A percentile compares a stretch with the other conserved stretches of the same genome.
Evolutionary conservation across 2,113 vertebrate species (phyloP).

Genomic region (Paramisgurnus dabryanus): DNA sequence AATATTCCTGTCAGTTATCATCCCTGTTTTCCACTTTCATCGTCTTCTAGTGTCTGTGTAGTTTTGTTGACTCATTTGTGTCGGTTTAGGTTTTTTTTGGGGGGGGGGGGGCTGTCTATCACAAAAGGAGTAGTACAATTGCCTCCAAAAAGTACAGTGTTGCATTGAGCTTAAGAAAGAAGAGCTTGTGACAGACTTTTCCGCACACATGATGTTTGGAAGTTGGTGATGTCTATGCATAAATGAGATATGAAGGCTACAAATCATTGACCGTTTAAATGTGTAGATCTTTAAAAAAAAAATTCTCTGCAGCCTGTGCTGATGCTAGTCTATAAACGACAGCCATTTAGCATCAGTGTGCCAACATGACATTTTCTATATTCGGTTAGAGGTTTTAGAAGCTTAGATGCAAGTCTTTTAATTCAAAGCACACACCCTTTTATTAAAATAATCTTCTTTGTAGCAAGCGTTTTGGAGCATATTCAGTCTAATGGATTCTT

Average conservation of each 20-base stretch:
- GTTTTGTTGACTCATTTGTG: background rate
- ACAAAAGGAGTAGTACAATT: background rate
- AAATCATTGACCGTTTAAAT: slow-evolving; percentile 32
- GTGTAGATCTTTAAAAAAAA: slow-evolving; percentile 29
- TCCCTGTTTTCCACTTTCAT: background rate
- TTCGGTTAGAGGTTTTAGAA: background rate
- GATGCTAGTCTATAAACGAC: slow-evolving; percentile 4
- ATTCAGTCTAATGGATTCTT: slow-evolving; percentile 1
- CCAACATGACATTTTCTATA: slow-evolving; percentile 20
- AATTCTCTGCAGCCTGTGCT: slow-evolving; percentile 5
- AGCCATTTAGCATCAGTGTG: slow-evolving; percentile 1
- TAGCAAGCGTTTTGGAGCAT: slow-evolving; percentile 1
- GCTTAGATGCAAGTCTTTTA: slow-evolving; percentile 4
- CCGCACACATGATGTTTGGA: slow-evolving; percentile 19
- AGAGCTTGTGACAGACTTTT: background rate
- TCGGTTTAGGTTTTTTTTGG: background rate
- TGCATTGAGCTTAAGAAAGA: background rate
- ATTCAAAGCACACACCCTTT: slow-evolving; percentile 15
- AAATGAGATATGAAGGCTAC: slow-evolving; percentile 42
- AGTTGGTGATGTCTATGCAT: slow-evolving; percentile 35
- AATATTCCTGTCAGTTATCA: too few species aligned
- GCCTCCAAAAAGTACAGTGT: slow-evolving; percentile 17
- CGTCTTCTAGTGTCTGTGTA: too few species aligned
- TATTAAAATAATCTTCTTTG: slow-evolving; percentile 38
- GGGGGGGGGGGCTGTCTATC: too few species aligned